phyloP scores from a whole-genome alignment of 2,797 vertebrate species.

The Anableps anableps region DNA sequence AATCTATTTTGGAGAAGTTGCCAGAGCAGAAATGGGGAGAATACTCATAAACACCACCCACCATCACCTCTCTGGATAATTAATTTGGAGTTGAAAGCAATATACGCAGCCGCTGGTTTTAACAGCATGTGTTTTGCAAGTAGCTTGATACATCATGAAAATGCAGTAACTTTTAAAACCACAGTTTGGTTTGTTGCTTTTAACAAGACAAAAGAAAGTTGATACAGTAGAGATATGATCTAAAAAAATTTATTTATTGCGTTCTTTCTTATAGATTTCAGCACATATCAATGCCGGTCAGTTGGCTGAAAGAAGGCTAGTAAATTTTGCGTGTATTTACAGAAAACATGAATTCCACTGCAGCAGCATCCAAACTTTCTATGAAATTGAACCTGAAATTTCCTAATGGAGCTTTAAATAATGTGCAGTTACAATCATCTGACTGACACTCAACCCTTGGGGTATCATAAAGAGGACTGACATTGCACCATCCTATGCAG shows the following conservation, averaged over 20 bases:
- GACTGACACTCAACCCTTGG: too few relatives aligned
- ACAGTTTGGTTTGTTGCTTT: conserved; percentile 4
- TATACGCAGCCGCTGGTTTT: conserved; percentile 33
- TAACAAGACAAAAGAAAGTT: not conserved
- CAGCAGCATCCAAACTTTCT: too few relatives aligned
- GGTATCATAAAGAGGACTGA: too few relatives aligned
- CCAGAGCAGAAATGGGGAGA: conserved; percentile 45
- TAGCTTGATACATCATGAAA: conserved; percentile 15
- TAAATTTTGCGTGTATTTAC: too few relatives aligned
- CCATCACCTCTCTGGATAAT: conserved; percentile 55
- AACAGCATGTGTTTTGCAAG: conserved; percentile 40
- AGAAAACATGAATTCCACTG: too few relatives aligned
- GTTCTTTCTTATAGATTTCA: not conserved
- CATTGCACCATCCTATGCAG: too few relatives aligned
- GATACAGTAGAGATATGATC: not conserved
- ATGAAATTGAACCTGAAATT: too few relatives aligned
- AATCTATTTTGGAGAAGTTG: conserved; percentile 32
- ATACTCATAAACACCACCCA: conserved; percentile 60
- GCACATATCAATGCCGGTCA: too few relatives aligned
- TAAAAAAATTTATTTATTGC: not conserved
- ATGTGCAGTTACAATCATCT: too few relatives aligned
- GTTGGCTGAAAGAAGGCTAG: too few relatives aligned
- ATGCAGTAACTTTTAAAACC: conserved; percentile 4
- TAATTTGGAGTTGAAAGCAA: conserved; percentile 60
- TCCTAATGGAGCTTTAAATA: too few relatives aligned